Conservation (phyloP, 2,888 invertebrate genomes). For the Spialia ferax region DNA sequence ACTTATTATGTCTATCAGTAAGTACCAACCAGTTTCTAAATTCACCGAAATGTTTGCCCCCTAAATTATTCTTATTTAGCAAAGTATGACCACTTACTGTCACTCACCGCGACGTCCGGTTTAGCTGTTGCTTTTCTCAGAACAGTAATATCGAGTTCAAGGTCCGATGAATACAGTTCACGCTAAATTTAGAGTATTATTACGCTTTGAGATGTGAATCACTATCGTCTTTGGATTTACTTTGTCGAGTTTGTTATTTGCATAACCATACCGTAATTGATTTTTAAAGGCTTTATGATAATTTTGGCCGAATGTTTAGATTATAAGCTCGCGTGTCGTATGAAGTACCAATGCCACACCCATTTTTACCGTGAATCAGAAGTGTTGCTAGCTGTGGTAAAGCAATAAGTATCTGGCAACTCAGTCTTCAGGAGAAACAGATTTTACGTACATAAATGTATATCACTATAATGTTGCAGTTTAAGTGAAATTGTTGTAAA, state of each 20-base stretch:
- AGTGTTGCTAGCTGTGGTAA: no score
- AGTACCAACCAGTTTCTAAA: background rate
- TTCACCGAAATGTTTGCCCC: background rate
- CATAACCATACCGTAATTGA: background rate
- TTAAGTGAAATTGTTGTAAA: no score
- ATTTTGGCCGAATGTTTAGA: background rate
- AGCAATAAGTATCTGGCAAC: no score
- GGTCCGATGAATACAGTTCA: slow-evolving; percentile 12
- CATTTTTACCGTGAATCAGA: no score
- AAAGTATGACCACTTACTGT: background rate
- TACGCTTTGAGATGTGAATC: slow-evolving; percentile 3
- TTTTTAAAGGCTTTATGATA: background rate
- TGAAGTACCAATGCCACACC: background rate
- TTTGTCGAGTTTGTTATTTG: slow-evolving; percentile 1
- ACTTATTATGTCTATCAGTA: no score
- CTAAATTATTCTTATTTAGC: background rate
- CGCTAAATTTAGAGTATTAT: slow-evolving; percentile 17
- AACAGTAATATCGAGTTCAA: slow-evolving; percentile 16
- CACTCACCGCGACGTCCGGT: background rate
- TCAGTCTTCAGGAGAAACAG: no score
- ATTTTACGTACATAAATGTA: no score
- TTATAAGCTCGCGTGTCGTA: no score
- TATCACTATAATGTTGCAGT: no score
- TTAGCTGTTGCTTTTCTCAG: slow-evolving; percentile 1
- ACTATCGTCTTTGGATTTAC: background rate